Percentiles rank a stretch among this genome's conserved stretches.
Evolutionary conservation across 2,888 invertebrate genomes (phyloP).

Genomic region (Tenthredo distinguenda): DNA sequence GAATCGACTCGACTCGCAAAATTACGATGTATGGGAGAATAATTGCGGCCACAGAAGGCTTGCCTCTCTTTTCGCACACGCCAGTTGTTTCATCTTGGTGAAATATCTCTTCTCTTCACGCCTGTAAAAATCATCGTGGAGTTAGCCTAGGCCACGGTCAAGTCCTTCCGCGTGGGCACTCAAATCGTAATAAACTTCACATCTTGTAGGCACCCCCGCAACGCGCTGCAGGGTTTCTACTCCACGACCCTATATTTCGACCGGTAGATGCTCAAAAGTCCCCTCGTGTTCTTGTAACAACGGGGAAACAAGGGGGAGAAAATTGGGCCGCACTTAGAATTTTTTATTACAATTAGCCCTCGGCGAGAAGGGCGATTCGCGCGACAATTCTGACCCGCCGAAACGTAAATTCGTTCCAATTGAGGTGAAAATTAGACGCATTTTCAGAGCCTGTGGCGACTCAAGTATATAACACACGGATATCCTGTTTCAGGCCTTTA

Average conservation of each 20-base stretch:
- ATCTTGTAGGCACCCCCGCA: conserved; percentile 4
- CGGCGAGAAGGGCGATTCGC: background rate
- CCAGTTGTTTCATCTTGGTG: background rate
- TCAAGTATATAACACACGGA: too few species aligned
- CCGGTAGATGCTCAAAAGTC: background rate
- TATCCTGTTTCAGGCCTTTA: too few species aligned
- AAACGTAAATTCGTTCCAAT: too few species aligned
- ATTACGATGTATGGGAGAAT: background rate
- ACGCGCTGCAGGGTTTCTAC: background rate
- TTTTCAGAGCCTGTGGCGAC: too few species aligned
- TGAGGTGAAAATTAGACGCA: too few species aligned
- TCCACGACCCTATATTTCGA: background rate
- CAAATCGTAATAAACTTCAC: background rate
- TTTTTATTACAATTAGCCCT: background rate
- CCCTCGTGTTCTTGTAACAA: background rate
- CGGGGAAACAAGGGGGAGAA: background rate
- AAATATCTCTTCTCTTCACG: background rate
- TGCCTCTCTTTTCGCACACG: background rate
- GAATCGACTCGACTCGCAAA: background rate
- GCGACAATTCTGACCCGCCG: too few species aligned
- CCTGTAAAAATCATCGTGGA: background rate
- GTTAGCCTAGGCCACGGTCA: background rate
- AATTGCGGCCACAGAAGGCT: background rate
- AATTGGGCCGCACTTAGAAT: background rate
- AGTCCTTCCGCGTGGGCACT: background rate